A percentile compares a stretch with the other conserved stretches of the same genome.
Conservation (phyloP, 1,140 invertebrate genomes). For the Zaprionus inermis region DNA sequence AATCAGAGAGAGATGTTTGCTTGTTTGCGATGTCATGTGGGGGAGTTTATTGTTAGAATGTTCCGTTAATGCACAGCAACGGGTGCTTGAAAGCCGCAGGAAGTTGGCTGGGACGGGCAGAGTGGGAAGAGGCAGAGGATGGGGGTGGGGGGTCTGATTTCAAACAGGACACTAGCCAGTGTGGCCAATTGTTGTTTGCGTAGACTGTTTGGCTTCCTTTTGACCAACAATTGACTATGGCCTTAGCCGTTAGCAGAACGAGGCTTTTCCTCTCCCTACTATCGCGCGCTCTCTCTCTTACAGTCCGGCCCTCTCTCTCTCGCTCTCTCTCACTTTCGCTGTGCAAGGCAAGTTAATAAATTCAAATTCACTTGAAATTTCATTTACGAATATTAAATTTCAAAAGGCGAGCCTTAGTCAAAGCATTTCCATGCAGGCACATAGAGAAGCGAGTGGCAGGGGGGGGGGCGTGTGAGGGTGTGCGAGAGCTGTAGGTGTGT, state of each 20-base stretch:
- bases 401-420: constrained; percentile 25
- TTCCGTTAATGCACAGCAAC: constrained; percentile 50
- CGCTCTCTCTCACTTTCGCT: neutral
- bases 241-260: neutral
- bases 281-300: neutral
- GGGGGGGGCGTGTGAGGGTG: no score
- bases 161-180: constrained; percentile 4
- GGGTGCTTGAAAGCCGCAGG: constrained; percentile 13
- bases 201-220: constrained; percentile 43
- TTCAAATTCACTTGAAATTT: constrained; percentile 71
- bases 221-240: constrained; percentile 20
- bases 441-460: neutral
- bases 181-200: constrained; percentile 33
- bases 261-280: neutral
- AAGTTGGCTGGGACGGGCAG: neutral
- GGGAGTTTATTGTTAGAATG: constrained; percentile 37
- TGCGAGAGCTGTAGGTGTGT: constrained; percentile 7
- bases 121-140: neutral
- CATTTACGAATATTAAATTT: constrained; percentile 70
- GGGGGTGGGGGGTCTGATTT: neutral
- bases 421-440: constrained; percentile 30
- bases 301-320: neutral
- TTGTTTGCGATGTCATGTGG: constrained; percentile 27
- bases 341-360: constrained; percentile 61
- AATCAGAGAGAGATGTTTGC: constrained; percentile 13